Base-by-base conservation (phyloP, 2,113 vertebrate species). In the Lophura nycthemera region DNA sequence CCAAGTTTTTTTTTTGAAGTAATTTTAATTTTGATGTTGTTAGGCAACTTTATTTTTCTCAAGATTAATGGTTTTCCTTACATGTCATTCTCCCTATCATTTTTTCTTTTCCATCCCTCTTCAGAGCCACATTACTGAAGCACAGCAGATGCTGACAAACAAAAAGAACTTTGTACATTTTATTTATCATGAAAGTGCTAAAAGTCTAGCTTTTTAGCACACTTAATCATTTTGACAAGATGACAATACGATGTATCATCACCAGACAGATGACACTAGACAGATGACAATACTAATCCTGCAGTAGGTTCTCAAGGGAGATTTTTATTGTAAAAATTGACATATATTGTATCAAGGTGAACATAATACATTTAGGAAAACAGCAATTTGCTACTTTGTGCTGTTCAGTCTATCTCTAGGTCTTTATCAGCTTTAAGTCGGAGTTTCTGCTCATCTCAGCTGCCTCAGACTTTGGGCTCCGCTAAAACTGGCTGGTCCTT, bases 201-300 rank as follows among this genome's bases (percentile, higher is more conserved):
- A 92, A 91, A 95, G 74, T 86, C 74, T 87, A 76, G 64, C 70
- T 86, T 92, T 96, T 93, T 92, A 82, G 56, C 57, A 88, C 90
- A 80, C 75, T 94, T 96, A 74, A 96, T 96, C 89, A 90, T 97
- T 94, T 95, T 97, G 94, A 96, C 91, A 95, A 81, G 73, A 42
- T 96, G 95, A 91, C 92, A 96, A 75, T 92, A 88, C 6, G 1
- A 83, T 82, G 54, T 86, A 60, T 95, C 82, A 78, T 94, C 78
- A 54, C 88, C 92, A 91, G 91, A 61, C 64, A 84, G 86, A 93
- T 89, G 87, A 91, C 74, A 87, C 78, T n/a, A 92, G 96, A 94
- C 54, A 90, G 78, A 91, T 96, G 96, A 96, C 95, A 97, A 78
- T 91, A 88, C 82, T 96, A 95, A 95, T 97, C 82, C 90, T 88